Conservation (phyloP, 1,140 invertebrate genomes). For the Lucilia cuprina region DNA sequence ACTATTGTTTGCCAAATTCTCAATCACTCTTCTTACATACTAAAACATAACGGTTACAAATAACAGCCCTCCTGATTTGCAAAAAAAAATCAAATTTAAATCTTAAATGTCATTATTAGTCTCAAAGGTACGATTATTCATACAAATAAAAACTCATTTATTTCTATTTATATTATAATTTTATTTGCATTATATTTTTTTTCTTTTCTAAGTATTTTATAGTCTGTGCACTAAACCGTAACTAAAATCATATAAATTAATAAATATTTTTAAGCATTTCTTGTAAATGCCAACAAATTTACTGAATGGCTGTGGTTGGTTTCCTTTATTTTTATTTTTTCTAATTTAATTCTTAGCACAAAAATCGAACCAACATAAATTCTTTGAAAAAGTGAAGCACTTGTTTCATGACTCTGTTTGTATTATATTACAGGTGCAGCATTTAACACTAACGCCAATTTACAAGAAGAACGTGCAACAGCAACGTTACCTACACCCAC, state of each 20-base stretch:
- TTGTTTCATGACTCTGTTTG: not conserved
- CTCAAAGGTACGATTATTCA: slow-evolving; percentile 1
- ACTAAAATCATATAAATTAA: slow-evolving; percentile 31
- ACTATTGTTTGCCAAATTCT: no score
- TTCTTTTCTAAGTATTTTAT: not conserved
- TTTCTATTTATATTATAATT: not conserved
- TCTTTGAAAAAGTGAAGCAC: not conserved
- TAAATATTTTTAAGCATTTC: slow-evolving; percentile 4
- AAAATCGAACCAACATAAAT: not conserved
- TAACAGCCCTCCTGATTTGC: no score
- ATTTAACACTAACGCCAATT: slow-evolving; percentile 30
- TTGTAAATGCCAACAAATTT: slow-evolving; percentile 22
- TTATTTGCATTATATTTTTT: not conserved
- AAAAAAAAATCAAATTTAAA: not conserved
- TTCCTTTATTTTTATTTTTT: not conserved
- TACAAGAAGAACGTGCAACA: slow-evolving; percentile 33
- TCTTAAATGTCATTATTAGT: slow-evolving; percentile 34
- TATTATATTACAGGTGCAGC: slow-evolving; percentile 24
- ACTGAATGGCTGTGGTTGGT: not conserved
- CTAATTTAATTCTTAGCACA: not conserved
- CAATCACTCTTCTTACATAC: no score
- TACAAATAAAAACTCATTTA: slow-evolving; percentile 23
- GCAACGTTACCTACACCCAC: not conserved
- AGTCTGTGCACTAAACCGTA: slow-evolving; percentile 18
- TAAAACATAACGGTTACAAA: no score